Conservation (phyloP, 2,797 vertebrate species). For the Diplodus puntazzo region DNA sequence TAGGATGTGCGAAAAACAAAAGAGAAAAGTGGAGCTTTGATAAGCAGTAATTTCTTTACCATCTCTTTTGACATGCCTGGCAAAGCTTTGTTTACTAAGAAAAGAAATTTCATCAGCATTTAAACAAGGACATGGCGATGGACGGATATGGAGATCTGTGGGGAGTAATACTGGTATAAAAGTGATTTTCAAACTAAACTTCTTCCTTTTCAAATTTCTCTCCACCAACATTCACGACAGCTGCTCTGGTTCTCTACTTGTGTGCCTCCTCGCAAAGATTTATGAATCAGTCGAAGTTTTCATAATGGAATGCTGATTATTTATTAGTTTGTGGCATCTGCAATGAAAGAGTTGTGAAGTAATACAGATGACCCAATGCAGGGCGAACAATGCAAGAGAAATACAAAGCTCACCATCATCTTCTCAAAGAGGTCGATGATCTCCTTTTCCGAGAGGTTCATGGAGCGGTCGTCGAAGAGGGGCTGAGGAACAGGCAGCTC, state of each 20-base stretch:
- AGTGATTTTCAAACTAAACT: slow-evolving; percentile 12
- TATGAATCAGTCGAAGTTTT: slow-evolving; percentile 25
- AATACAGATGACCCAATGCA: not conserved
- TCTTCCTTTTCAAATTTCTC: slow-evolving; percentile 5
- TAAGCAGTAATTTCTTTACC: slow-evolving; percentile 19
- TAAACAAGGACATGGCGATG: slow-evolving; percentile 25
- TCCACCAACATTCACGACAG: not conserved
- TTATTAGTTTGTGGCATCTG: slow-evolving; percentile 20
- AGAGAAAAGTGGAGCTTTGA: not conserved
- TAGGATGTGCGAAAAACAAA: slow-evolving; percentile 25
- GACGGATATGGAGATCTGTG: not conserved
- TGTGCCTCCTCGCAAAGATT: slow-evolving; percentile 9
- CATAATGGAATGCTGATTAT: slow-evolving; percentile 12
- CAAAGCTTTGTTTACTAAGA: slow-evolving; percentile 8
- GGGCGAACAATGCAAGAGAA: slow-evolving; percentile 12
- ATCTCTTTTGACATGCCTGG: slow-evolving; percentile 6
- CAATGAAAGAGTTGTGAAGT: slow-evolving; percentile 21
- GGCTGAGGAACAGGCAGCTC: slow-evolving; percentile 93
- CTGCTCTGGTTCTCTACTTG: not conserved
- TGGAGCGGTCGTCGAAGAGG: slow-evolving; percentile 92
- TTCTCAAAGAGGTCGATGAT: slow-evolving; percentile 98
- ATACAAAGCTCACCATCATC: slow-evolving; percentile 94
- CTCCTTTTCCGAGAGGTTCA: slow-evolving; percentile 98
- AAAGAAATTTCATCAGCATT: slow-evolving; percentile 41
- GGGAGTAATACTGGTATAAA: slow-evolving; percentile 9